These are phyloP conservation scores for Cylas formicarius DNA, from an alignment of 1,140 invertebrate genomes.

Conservation along the genomic window DNA sequence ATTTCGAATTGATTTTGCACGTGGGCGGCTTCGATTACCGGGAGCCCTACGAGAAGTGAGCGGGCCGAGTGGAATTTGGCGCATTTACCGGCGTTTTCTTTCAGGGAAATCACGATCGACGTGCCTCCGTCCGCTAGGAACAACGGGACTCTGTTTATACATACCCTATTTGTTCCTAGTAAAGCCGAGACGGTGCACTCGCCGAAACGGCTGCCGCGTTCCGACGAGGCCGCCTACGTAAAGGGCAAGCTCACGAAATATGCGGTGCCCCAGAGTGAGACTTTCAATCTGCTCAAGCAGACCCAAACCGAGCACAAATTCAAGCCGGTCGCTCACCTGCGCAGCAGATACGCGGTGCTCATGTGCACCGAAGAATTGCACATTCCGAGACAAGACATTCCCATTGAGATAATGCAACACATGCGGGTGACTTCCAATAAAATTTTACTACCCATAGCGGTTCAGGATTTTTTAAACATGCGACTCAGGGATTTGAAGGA, in stretches of 20 bases:
- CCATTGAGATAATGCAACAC: slow-evolving; percentile 52
- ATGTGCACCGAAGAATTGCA: slow-evolving; percentile 37
- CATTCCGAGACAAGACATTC: slow-evolving; percentile 40
- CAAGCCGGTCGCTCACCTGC: slow-evolving; percentile 37
- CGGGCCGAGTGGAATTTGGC: not conserved
- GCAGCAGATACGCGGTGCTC: slow-evolving; percentile 32
- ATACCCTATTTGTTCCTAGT: slow-evolving; percentile 32
- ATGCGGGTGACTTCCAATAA: slow-evolving; percentile 54
- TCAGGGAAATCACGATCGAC: slow-evolving; percentile 28
- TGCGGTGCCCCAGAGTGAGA: slow-evolving; percentile 32
- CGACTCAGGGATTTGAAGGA: slow-evolving; percentile 65
- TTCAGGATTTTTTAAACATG: slow-evolving; percentile 74
- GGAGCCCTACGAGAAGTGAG: slow-evolving; percentile 33
- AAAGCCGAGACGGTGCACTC: slow-evolving; percentile 16
- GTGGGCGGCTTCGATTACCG: slow-evolving; percentile 35
- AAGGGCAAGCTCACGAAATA: slow-evolving; percentile 35
- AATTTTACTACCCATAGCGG: slow-evolving; percentile 75
- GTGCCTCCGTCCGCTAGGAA: slow-evolving; percentile 27
- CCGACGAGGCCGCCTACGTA: slow-evolving; percentile 26
- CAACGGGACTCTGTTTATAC: slow-evolving; percentile 36
- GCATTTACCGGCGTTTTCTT: slow-evolving; percentile 10
- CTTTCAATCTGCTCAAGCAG: slow-evolving; percentile 37
- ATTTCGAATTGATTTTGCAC: slow-evolving; percentile 28
- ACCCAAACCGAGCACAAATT: slow-evolving; percentile 1
- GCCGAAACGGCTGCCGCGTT: slow-evolving; percentile 23